These are phyloP conservation scores for Calidris pygmaea DNA, from an alignment of 2,113 vertebrate genomes.

Conservation along the genomic window DNA sequence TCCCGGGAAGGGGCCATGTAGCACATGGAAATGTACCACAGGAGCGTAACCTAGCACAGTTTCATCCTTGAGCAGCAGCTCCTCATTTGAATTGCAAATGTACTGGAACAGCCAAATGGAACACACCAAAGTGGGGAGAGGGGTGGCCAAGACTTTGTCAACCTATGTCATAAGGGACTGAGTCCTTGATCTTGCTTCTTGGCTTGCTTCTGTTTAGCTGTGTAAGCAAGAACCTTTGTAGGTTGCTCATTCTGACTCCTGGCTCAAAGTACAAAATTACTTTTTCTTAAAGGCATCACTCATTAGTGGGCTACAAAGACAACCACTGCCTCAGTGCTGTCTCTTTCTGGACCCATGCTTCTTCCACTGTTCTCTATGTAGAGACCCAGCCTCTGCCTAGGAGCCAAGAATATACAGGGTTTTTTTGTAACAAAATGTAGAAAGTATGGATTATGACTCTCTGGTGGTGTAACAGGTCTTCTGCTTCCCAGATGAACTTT, in stretches of 20 bases:
- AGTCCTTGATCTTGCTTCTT: neutral
- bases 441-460: neutral
- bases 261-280: neutral
- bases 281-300: neutral
- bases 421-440: neutral
- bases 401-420: neutral
- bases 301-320: neutral
- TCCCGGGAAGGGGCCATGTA: too few relatives aligned
- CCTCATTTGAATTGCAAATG: neutral
- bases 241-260: neutral
- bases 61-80: neutral
- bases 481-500: neutral
- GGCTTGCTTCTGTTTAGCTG: neutral
- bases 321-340: neutral
- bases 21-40: neutral
- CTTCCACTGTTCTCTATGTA: neutral
- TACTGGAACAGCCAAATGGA: neutral
- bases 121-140: neutral
- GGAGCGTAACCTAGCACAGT: neutral
- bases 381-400: neutral
- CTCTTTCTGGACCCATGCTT: neutral
- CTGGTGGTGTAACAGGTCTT: neutral
- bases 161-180: neutral
- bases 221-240: neutral
- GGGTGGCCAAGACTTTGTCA: neutral